Conservation (phyloP, 2,113 vertebrate genomes). For the Pteronura brasiliensis region DNA sequence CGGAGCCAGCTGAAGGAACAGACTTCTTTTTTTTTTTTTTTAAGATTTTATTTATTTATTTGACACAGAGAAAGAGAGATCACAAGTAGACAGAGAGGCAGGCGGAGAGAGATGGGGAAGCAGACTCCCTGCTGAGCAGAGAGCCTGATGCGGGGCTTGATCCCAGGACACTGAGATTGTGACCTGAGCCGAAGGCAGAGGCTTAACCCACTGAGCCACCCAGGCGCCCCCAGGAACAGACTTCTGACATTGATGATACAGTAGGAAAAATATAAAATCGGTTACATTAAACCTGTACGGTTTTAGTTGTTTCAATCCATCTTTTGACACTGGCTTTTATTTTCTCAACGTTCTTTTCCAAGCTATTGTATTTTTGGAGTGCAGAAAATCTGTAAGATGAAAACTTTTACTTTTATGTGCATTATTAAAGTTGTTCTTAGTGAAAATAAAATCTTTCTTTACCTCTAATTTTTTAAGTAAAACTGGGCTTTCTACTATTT, state of each 20-base stretch:
- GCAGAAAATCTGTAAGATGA: not conserved
- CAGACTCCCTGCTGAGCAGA: no score
- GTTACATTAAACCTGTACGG: constrained; percentile 52
- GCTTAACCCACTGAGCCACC: no score
- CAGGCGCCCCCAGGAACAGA: no score
- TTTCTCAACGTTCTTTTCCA: constrained; percentile 74
- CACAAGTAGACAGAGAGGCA: no score
- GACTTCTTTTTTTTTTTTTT: no score
- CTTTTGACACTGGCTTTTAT: constrained; percentile 87
- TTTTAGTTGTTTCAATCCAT: constrained; percentile 76
- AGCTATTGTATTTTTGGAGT: not conserved
- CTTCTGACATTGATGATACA: constrained; percentile 96
- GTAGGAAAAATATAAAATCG: constrained; percentile 89
- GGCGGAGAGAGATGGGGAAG: no score
- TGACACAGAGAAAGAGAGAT: no score
- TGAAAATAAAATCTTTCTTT: not conserved
- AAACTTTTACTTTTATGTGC: not conserved
- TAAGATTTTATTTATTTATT: no score
- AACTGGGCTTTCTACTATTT: not conserved
- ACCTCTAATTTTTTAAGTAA: not conserved
- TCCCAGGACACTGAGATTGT: no score
- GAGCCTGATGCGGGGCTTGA: no score
- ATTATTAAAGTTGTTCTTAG: not conserved
- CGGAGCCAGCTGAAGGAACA: constrained; percentile 98
- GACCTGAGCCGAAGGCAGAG: no score